These are phyloP conservation scores for Dicycla oo DNA, from an alignment of 2,888 invertebrate genomes.

Conservation along the genomic window DNA sequence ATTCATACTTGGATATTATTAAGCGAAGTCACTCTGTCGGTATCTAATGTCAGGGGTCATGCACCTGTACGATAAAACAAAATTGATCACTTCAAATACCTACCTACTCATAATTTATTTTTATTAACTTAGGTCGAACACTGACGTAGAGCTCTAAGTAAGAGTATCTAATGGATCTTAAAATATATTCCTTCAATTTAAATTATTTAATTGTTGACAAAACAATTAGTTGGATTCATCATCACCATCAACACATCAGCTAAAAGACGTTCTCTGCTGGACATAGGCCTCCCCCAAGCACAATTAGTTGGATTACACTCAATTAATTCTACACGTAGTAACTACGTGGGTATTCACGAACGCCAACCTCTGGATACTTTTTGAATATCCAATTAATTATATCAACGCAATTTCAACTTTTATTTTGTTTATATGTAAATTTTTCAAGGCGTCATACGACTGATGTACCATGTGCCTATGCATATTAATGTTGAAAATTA, in stretches of 20 bases:
- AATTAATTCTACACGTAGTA: slow-evolving; percentile 42
- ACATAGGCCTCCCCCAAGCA: no score
- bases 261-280: no score
- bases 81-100: slow-evolving; percentile 31
- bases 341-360: slow-evolving; percentile 38
- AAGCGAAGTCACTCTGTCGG: slow-evolving; percentile 52
- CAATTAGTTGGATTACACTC: slow-evolving; percentile 32
- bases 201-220: slow-evolving; percentile 38
- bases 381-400: slow-evolving; percentile 54
- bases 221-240: slow-evolving; percentile 42
- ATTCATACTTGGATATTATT: slow-evolving; percentile 49
- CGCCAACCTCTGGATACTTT: slow-evolving; percentile 45
- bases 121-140: slow-evolving; percentile 26
- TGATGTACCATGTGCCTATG: no score
- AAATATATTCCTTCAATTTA: slow-evolving; percentile 26
- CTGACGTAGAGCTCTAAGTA: slow-evolving; percentile 2
- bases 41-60: slow-evolving; percentile 74
- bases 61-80: slow-evolving; percentile 60
- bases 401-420: slow-evolving; percentile 55
- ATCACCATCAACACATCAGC: no score
- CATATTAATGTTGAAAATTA: slow-evolving; percentile 39
- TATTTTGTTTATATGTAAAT: slow-evolving; percentile 67
- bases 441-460: slow-evolving; percentile 53
- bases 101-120: slow-evolving; percentile 29
- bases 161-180: slow-evolving; percentile 19